Evolutionary conservation across 1,140 invertebrate genomes (phyloP), one percentile per base, ranked within the genome.

Genomic region (Nasonia longicornis): DNA sequence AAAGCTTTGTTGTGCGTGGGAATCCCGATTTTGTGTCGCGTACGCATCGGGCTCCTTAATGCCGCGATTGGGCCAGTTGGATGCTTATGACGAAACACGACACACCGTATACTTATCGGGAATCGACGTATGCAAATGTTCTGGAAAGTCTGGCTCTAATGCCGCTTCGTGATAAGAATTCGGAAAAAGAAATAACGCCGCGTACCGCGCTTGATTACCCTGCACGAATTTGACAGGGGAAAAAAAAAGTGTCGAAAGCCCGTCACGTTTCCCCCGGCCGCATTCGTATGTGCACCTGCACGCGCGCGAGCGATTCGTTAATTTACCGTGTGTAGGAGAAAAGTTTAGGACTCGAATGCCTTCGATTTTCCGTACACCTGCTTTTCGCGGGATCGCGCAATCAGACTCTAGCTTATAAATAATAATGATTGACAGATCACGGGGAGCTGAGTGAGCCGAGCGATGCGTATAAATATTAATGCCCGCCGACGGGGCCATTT

Each of bases 141-240:
- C 71, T 77, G 80, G 80, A 81, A 77, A 81, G 74, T 72, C 42
- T 20, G 16, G 22, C 74, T 48, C 73, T 81, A 81, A 81, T 81
- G 22, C 35, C 42, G 16, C 11, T 0, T 31, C 74, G 73, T 81
- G 80, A 20, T 22, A 1, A 22, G 71, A 29, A 67, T 67, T 1
- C 58, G 64, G 10, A 66, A 26, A 66, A 66, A 26, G 1, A n/a
- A 26, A n/a, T n/a, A 58, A 10, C 38, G 7, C 38, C 38, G 38
- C 1, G 26, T 26, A 26, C 26, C 7, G 38, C 38, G 38, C 38
- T 16, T 58, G 22, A 64, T 76, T 52, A 42, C 10, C 31, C 29
- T 26, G 26, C 26, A 20, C 26, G 45, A 72, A 72, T 79, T 79
- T 79, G 58, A 16, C 26, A 1, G 26, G 26, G 26, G 1, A 35